Evolutionary conservation across 2,797 vertebrate species (phyloP).

Genomic region (Pangasius macronema): DNA sequence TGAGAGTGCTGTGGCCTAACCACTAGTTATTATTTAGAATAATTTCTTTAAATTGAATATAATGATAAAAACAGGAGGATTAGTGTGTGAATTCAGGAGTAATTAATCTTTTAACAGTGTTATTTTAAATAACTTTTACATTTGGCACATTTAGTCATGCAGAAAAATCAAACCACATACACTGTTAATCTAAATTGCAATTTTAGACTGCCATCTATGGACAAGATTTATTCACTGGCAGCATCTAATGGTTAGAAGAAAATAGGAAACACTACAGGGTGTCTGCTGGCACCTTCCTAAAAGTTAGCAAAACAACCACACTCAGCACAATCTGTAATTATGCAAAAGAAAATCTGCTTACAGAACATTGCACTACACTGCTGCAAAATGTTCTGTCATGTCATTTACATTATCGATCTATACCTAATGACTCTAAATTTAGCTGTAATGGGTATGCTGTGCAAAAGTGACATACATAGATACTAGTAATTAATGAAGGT

Average conservation of each 20-base stretch:
- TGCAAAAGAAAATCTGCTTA: conserved; percentile 29
- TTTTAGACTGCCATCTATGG: conserved; percentile 69
- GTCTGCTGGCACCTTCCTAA: neutral
- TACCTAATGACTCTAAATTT: conserved; percentile 55
- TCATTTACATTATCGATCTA: conserved; percentile 60
- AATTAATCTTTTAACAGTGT: no score
- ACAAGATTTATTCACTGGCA: conserved; percentile 28
- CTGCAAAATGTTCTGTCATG: conserved; percentile 28
- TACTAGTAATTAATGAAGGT: neutral
- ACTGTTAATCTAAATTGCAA: conserved; percentile 33
- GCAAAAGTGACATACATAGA: neutral
- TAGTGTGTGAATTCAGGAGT: no score
- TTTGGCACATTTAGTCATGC: neutral
- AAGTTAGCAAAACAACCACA: conserved; percentile 5
- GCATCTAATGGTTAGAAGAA: neutral
- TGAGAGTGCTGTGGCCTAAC: no score
- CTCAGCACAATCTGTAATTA: conserved; percentile 34
- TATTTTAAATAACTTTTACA: no score
- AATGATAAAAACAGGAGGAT: no score
- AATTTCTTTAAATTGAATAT: no score
- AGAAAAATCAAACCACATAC: neutral
- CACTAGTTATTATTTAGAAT: no score
- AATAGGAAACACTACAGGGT: neutral
- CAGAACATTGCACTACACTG: conserved; percentile 14
- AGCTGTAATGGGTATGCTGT: conserved; percentile 27